phyloP scores from a whole-genome alignment of 2,888 invertebrate genomes.

The Hyposoter didymator region DNA sequence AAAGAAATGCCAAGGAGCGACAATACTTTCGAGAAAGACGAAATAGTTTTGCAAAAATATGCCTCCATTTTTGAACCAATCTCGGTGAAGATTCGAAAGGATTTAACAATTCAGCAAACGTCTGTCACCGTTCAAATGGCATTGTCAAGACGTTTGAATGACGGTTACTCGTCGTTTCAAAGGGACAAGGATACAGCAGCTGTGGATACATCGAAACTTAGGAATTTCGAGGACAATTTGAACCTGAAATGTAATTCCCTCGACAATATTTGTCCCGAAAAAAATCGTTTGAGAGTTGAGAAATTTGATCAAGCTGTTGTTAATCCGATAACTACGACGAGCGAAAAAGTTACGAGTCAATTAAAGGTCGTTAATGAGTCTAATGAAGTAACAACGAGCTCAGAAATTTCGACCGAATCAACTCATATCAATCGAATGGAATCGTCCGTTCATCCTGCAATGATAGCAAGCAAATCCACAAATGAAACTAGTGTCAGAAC shows the following conservation, averaged over 20 bases:
- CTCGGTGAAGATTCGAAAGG: not conserved
- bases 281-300: not conserved
- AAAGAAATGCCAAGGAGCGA: conserved; percentile 40
- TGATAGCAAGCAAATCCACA: not conserved
- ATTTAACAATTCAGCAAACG: not conserved
- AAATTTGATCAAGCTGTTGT: not conserved
- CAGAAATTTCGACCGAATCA: not conserved
- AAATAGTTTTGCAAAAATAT: conserved; percentile 49
- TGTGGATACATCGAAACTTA: not conserved
- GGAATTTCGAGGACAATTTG: not conserved
- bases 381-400: conserved; percentile 1
- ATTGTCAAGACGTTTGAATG: not conserved
- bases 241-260: not conserved
- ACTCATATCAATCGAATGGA: not conserved
- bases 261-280: not conserved
- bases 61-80: conserved; percentile 39
- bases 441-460: not conserved
- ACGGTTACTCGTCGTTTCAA: not conserved
- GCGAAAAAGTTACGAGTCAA: conserved; percentile 44
- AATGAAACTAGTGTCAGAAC: not conserved
- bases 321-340: not conserved
- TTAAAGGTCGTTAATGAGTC: conserved; percentile 37
- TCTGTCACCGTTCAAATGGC: not conserved
- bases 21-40: conserved; percentile 50
- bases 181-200: not conserved